Conservation (phyloP, 92 coral and sea anemone genomes). For the Parazoanthus swiftii region DNA sequence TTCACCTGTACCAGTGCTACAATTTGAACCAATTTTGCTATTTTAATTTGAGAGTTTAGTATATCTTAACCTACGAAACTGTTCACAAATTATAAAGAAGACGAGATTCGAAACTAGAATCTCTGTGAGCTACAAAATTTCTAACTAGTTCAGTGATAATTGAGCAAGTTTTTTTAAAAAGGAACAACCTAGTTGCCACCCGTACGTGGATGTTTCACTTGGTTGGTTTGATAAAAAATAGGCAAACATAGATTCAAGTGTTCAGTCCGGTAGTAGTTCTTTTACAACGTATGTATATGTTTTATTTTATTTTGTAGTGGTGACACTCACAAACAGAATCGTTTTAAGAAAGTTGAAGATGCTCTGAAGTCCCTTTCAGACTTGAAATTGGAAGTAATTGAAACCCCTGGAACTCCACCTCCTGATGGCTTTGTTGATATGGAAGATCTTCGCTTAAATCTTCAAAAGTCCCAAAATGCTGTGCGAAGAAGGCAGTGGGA, state of each 20-base stretch:
- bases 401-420: neutral
- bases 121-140: too few species aligned
- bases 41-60: too few species aligned
- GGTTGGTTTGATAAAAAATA: neutral
- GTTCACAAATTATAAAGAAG: too few species aligned
- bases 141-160: too few species aligned
- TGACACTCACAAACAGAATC: neutral
- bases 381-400: neutral
- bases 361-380: neutral
- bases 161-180: too few species aligned
- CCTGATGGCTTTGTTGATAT: neutral
- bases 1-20: too few species aligned
- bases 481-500: neutral
- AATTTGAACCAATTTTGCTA: too few species aligned
- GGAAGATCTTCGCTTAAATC: neutral
- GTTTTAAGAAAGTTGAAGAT: constrained; percentile 9
- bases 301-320: neutral
- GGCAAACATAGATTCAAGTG: too few species aligned
- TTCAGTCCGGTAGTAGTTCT: neutral
- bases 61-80: too few species aligned
- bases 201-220: neutral
- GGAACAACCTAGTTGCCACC: too few species aligned
- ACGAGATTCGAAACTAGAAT: too few species aligned
- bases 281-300: neutral
- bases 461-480: neutral